phyloP scores from a whole-genome alignment of 1,140 invertebrate genomes.

The Hormaphis cornu region DNA sequence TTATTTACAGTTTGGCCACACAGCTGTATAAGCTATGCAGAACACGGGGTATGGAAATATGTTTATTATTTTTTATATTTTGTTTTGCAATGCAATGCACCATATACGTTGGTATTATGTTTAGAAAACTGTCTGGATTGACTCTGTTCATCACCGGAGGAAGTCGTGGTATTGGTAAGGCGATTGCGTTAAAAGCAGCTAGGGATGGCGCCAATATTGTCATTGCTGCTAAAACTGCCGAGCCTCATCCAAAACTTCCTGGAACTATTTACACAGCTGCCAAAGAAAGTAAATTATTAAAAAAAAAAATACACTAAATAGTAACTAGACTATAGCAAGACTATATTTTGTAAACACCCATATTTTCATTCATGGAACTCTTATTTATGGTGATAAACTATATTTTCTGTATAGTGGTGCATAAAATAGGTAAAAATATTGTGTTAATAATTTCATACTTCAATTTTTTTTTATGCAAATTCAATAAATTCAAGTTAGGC shows the following conservation, averaged over 20 bases:
- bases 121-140: slow-evolving; percentile 24
- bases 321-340: too few species aligned
- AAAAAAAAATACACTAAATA: neutral
- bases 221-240: slow-evolving; percentile 91
- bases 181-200: slow-evolving; percentile 86
- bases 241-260: slow-evolving; percentile 92
- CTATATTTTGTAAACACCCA: too few species aligned
- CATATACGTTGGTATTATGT: neutral
- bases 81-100: neutral
- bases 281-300: slow-evolving; percentile 68
- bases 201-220: slow-evolving; percentile 92
- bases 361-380: too few species aligned
- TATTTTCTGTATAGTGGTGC: too few species aligned
- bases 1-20: neutral
- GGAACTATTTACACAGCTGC: slow-evolving; percentile 96
- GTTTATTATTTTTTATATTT: neutral
- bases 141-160: slow-evolving; percentile 95
- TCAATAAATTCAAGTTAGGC: too few species aligned
- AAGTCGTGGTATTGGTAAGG: slow-evolving; percentile 94
- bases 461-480: too few species aligned
- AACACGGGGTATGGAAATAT: slow-evolving; percentile 11
- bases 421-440: too few species aligned
- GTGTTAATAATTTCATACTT: too few species aligned
- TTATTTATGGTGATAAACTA: too few species aligned
- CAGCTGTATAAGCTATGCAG: neutral